Conservation (phyloP, 2,113 vertebrate species). For the Oenanthe melanoleuca region DNA sequence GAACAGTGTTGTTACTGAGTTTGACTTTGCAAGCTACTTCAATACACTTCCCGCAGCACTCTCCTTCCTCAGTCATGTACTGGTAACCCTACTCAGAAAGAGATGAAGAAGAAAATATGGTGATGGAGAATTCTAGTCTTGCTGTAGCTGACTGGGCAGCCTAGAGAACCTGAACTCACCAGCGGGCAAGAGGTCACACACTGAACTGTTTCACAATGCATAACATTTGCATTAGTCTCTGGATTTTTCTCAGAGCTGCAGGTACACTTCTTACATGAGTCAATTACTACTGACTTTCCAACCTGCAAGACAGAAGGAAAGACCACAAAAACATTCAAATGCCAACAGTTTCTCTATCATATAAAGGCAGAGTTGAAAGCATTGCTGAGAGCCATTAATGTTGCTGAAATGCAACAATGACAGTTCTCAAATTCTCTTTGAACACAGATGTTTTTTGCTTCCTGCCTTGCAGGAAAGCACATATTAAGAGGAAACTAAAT, state of each 20-base stretch:
- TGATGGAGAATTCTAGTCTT: not conserved
- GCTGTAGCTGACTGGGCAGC: not conserved
- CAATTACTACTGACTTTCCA: not conserved
- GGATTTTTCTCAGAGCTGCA: constrained; percentile 72
- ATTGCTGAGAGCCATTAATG: not conserved
- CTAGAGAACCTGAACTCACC: constrained; percentile 45
- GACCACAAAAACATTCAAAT: accelerated
- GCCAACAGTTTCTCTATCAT: not conserved
- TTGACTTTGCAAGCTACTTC: constrained; percentile 72
- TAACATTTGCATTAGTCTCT: not conserved
- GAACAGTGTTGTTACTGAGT: constrained; percentile 39
- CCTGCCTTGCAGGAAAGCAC: not conserved
- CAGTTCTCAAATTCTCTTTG: not conserved
- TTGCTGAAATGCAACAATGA: not conserved
- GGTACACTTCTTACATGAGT: constrained; percentile 68
- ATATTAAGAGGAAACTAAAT: not conserved
- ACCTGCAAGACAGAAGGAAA: not conserved
- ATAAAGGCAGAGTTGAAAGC: not conserved
- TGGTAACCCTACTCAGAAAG: constrained; percentile 72
- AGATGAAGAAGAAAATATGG: not conserved
- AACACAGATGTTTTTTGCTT: not conserved
- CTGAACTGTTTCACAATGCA: constrained; percentile 61
- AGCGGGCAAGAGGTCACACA: constrained; percentile 76
- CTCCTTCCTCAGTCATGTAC: constrained; percentile 37
- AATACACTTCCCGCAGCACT: constrained; percentile 86